Percentiles rank a stretch among this genome's conserved stretches.
phyloP scores from a whole-genome alignment of 2,888 invertebrate genomes.

The Heteromurus nitidus region DNA sequence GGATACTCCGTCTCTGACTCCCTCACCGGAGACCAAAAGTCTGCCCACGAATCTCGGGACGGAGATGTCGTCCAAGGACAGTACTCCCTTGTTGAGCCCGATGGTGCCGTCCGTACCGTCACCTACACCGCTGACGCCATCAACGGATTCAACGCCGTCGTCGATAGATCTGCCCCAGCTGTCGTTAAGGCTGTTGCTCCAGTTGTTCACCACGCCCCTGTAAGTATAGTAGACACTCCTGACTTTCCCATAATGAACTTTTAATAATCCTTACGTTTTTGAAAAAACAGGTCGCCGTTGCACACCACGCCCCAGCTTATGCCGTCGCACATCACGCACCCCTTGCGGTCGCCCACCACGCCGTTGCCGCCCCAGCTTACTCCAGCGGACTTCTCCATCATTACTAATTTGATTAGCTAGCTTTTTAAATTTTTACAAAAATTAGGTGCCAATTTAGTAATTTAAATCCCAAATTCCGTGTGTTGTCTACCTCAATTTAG shows the following conservation, averaged over 20 bases:
- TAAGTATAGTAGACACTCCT: not conserved
- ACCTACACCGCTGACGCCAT: slow-evolving; percentile 71
- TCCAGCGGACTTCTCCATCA: not conserved
- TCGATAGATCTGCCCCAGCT: slow-evolving; percentile 62
- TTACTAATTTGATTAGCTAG: slow-evolving; percentile 19
- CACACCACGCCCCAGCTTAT: not conserved
- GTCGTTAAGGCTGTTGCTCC: slow-evolving; percentile 21
- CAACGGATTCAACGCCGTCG: slow-evolving; percentile 73
- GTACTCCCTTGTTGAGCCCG: slow-evolving; percentile 56
- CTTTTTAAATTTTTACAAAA: slow-evolving; percentile 36
- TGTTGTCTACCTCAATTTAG: slow-evolving; percentile 27
- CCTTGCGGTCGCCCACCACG: slow-evolving; percentile 7
- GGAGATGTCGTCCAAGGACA: slow-evolving; percentile 52
- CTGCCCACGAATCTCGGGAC: slow-evolving; percentile 56
- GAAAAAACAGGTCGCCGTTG: no score
- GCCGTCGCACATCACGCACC: slow-evolving; percentile 23
- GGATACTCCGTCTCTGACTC: slow-evolving; percentile 65
- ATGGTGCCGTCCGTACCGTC: slow-evolving; percentile 68
- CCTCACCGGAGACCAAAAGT: slow-evolving; percentile 65
- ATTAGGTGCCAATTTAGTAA: slow-evolving; percentile 30
- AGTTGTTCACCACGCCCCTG: not conserved
- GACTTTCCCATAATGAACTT: no score
- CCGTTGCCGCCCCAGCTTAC: slow-evolving; percentile 16
- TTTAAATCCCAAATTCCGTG: slow-evolving; percentile 10
- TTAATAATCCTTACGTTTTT: no score